Evolutionary conservation across 2,113 vertebrate genomes (phyloP).

Genomic region (Corythornis madagascariensis): DNA sequence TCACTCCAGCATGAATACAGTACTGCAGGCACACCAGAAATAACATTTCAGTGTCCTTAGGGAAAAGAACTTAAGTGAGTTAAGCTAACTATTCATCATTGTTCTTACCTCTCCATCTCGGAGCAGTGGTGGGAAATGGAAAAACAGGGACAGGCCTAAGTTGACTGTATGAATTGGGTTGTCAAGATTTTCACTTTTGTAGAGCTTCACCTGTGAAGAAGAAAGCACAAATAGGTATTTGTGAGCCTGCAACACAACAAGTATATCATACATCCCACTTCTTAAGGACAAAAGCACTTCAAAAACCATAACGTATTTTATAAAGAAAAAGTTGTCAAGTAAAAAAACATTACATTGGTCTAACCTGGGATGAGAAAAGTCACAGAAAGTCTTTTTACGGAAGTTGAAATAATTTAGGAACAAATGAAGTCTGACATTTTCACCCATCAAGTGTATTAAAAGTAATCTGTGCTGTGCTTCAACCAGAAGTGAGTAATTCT

Average conservation of each 20-base stretch:
- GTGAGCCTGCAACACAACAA: rapidly evolving
- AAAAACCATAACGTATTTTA: not conserved
- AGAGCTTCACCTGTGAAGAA: conserved; percentile 89
- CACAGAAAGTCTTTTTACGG: not conserved
- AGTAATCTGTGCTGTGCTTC: not conserved
- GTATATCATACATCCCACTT: not conserved
- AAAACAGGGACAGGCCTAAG: conserved; percentile 93
- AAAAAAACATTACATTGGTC: not conserved
- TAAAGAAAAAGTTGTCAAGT: not conserved
- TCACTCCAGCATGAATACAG: not conserved
- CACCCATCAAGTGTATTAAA: not conserved
- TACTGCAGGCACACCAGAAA: not conserved
- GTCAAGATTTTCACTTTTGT: conserved; percentile 94
- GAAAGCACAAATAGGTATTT: not conserved
- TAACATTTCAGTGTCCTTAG: not conserved
- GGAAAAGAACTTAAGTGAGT: not conserved
- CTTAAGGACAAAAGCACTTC: not conserved
- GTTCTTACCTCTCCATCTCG: conserved; percentile 90
- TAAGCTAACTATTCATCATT: not conserved
- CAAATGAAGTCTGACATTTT: not conserved
- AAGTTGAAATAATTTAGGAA: not conserved
- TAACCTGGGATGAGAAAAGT: not conserved
- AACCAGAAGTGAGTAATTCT: not conserved
- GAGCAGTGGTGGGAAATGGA: conserved; percentile 94
- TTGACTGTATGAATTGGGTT: conserved; percentile 94